phyloP scores from a whole-genome alignment of 2,113 vertebrate genomes.

The Myotis yumanensis region DNA sequence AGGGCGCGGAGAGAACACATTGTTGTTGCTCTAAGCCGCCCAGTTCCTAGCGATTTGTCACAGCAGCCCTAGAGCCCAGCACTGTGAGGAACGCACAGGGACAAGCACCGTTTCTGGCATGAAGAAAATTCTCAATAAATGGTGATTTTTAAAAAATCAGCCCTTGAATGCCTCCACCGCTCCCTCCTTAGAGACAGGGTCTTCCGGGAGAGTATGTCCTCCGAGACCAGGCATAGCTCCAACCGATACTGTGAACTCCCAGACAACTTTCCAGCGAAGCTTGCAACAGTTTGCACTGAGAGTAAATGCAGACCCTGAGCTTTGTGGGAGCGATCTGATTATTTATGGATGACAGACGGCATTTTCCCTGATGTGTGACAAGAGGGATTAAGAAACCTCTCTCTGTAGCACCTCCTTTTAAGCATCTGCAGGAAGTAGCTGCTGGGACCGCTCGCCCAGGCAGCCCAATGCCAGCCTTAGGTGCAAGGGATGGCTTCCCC shows the following conservation, averaged over 20 bases:
- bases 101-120: accelerated
- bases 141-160: not conserved
- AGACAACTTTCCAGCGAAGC: slow-evolving; percentile 13
- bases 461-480: not conserved
- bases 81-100: accelerated
- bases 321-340: slow-evolving; percentile 46
- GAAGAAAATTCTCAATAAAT: not conserved
- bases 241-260: slow-evolving; percentile 32
- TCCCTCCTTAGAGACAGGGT: not conserved
- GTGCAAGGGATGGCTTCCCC: not conserved
- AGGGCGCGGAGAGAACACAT: not conserved
- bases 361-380: slow-evolving; percentile 62
- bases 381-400: slow-evolving; percentile 31
- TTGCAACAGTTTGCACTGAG: not conserved
- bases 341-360: slow-evolving; percentile 50
- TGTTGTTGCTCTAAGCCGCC: not conserved
- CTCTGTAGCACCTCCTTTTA: not conserved
- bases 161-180: not conserved
- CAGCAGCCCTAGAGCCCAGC: accelerated
- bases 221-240: slow-evolving; percentile 23
- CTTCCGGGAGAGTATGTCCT: not conserved
- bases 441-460: not conserved
- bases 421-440: not conserved
- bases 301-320: slow-evolving; percentile 55
- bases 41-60: not conserved